Base-by-base conservation (phyloP, 2,797 vertebrate genomes). In the Trachurus trachurus region DNA sequence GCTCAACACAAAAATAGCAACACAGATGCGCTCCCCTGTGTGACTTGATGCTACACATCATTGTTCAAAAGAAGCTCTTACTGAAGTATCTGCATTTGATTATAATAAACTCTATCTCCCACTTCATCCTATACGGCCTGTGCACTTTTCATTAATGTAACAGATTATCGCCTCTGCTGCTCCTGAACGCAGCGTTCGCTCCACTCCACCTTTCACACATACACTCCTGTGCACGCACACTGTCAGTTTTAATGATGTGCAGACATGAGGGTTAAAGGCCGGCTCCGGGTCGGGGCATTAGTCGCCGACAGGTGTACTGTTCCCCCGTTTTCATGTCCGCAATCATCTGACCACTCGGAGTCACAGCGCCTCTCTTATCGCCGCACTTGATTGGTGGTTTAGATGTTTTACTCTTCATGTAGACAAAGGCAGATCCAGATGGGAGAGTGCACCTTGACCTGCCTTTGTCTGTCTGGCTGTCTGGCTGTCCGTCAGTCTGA, bases 131-230 rank as follows among this genome's bases (percentile, higher is more conserved):
- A 83, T 85, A 74, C 71, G 2, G 74, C 73, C 79, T 7, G 21
- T 81, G 68, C 68, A 49, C 84, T 91, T 94, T 95, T 94, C 92
- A 94, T 94, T 94, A 94, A 80, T 87, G 78, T 94, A 92, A 94
- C 87, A 88, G 87, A 94, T 94, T 91, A 89, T 93, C 82, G 83
- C 86, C 78, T 84, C 87, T 89, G 72, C 90, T 87, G 26, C 26
- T 26, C 81, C 56, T 61, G 61, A 86, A 83, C 66, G 78, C 67
- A 16, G 17, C 68, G 68, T 70, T 73, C 74, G 54, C 66, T 71
- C 60, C 68, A 34, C 31, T 34, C 52, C 15, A 19, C 11, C 61
- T 82, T 71, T 66, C 56, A 71, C 56, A 74, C 81, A 68, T 45
- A 76, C 79, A 73, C 37, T 13, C 66, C 80, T 59, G 62, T 80